These are phyloP conservation scores for Okapia johnstoni DNA, from an alignment of 2,113 vertebrate species.

Conservation along the genomic window DNA sequence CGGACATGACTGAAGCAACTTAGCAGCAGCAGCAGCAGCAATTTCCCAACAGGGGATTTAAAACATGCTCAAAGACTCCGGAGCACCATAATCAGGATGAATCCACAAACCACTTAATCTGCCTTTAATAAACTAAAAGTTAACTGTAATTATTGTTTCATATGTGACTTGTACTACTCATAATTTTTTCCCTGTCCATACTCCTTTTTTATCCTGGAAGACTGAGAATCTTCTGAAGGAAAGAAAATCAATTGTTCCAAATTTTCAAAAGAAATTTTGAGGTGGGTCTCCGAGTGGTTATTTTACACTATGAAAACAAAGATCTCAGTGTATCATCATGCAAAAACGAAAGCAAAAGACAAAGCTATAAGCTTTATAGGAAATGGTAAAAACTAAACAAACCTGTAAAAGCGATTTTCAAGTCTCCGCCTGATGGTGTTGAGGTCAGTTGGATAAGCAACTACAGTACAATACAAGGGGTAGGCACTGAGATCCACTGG, in stretches of 20 bases:
- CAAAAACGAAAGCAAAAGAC: neutral
- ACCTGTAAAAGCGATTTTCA: slow-evolving; percentile 97
- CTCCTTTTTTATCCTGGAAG: neutral
- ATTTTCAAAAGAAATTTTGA: slow-evolving; percentile 17
- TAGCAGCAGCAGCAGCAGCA: neutral
- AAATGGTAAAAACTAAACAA: slow-evolving; percentile 33
- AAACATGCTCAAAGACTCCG: neutral
- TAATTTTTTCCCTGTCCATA: neutral
- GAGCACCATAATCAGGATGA: slow-evolving; percentile 18
- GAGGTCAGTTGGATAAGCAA: slow-evolving; percentile 97
- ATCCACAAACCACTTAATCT: neutral
- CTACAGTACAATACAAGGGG: slow-evolving; percentile 96
- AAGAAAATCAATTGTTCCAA: neutral
- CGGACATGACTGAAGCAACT: too few relatives aligned
- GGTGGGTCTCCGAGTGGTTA: neutral
- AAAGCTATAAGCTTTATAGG: neutral
- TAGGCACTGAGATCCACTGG: slow-evolving; percentile 96
- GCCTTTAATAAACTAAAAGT: slow-evolving; percentile 29
- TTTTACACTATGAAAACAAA: neutral
- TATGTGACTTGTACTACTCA: neutral
- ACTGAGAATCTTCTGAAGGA: neutral
- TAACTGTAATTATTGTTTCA: slow-evolving; percentile 3
- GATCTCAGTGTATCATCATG: neutral
- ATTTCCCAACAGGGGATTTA: neutral
- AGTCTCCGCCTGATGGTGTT: slow-evolving; percentile 92